Conservation (phyloP, 2,888 invertebrate genomes). For the Oasisia sp. region DNA sequence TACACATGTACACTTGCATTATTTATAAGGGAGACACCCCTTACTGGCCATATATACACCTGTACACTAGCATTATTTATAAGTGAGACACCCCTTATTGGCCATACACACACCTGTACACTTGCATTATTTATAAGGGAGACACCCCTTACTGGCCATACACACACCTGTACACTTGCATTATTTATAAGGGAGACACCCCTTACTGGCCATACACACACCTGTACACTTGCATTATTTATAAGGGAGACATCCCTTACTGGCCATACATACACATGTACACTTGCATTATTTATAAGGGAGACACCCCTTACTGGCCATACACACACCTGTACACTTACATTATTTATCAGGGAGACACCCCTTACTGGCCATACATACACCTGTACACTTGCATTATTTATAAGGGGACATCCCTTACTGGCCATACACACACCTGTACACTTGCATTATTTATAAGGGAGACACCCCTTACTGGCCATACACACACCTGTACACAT, state of each 20-base stretch:
- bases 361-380: background rate
- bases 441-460: background rate
- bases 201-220: conserved; percentile 6
- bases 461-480: background rate
- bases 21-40: background rate
- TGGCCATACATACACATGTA: no score
- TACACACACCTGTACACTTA: background rate
- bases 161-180: background rate
- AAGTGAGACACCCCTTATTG: background rate
- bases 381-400: background rate
- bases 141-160: background rate
- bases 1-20: background rate
- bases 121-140: background rate
- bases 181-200: background rate
- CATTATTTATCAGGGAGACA: background rate
- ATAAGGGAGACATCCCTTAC: background rate
- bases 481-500: no score
- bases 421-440: no score
- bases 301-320: background rate
- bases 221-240: background rate
- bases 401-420: background rate
- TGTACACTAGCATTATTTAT: background rate
- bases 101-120: no score
- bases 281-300: background rate
- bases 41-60: no score